phyloP scores from a whole-genome alignment of 2,888 invertebrate species.

The Lordiphosa andalusiaca region DNA sequence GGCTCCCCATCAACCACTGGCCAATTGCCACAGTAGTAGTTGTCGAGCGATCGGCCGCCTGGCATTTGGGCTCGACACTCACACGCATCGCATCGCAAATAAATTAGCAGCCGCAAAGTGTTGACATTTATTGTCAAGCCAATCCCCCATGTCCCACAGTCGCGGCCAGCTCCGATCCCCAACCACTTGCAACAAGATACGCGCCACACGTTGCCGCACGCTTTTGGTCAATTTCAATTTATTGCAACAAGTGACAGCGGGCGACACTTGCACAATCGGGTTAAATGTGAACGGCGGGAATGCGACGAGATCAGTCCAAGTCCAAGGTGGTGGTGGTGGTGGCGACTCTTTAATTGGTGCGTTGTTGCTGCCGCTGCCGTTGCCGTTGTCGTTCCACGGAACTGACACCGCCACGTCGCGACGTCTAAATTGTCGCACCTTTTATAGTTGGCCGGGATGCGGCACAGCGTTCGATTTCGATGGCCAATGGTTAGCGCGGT shows the following conservation, averaged over 20 bases:
- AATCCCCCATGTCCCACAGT: constrained; percentile 34
- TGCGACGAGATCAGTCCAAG: constrained; percentile 1
- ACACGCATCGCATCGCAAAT: constrained; percentile 51
- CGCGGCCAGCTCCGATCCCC: no score
- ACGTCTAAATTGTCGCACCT: constrained; percentile 67
- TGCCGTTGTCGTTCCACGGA: constrained; percentile 17
- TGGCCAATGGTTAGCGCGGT: not conserved
- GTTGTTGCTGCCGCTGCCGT: constrained; percentile 13
- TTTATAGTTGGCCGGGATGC: constrained; percentile 39
- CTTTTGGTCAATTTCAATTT: constrained; percentile 71
- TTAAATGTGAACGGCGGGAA: constrained; percentile 10
- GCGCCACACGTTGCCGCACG: constrained; percentile 58
- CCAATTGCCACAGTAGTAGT: not conserved
- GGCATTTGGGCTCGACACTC: constrained; percentile 8
- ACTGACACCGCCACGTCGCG: constrained; percentile 52
- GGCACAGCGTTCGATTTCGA: not conserved
- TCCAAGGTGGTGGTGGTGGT: constrained; percentile 8
- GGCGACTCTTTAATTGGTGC: constrained; percentile 11
- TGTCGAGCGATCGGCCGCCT: no score
- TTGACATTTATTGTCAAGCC: constrained; percentile 77
- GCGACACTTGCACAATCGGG: constrained; percentile 35
- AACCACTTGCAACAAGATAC: constrained; percentile 52
- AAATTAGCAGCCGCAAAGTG: constrained; percentile 74
- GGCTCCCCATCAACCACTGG: no score
- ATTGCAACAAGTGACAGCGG: constrained; percentile 62